Conservation (phyloP, 2,888 invertebrate genomes). For the Dastarcus helophoroides region DNA sequence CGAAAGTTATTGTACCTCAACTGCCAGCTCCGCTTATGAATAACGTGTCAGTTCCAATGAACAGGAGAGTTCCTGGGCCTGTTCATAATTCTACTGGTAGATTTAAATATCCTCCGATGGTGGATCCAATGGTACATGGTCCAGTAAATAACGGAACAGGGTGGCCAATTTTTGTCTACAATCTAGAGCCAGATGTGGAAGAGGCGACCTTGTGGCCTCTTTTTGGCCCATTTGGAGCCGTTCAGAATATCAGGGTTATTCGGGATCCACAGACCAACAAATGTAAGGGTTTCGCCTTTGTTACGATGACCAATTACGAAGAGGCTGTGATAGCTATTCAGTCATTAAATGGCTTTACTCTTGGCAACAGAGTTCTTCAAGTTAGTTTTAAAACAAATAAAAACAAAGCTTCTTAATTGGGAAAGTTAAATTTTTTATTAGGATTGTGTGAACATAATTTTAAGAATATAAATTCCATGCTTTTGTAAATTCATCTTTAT, state of each 20-base stretch:
- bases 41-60: no score
- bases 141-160: constrained; percentile 40
- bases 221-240: constrained; percentile 87
- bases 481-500: no score
- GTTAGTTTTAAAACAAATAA: constrained; percentile 85
- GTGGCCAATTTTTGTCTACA: constrained; percentile 78
- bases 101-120: constrained; percentile 43
- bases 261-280: constrained; percentile 84
- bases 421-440: no score
- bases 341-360: constrained; percentile 80
- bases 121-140: constrained; percentile 2
- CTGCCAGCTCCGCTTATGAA: constrained; percentile 52
- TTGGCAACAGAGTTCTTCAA: constrained; percentile 81
- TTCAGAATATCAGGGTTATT: constrained; percentile 85
- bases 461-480: no score
- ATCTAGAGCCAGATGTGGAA: constrained; percentile 73
- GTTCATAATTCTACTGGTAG: constrained; percentile 48
- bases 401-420: no score
- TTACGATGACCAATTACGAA: constrained; percentile 90
- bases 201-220: constrained; percentile 76
- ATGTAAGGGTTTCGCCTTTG: constrained; percentile 90
- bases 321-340: constrained; percentile 86
- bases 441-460: no score
- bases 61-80: constrained; percentile 40
- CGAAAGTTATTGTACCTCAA: constrained; percentile 57